These are phyloP conservation scores for Actinia equina DNA, from an alignment of 64 coral and sea anemone species.

Conservation along the genomic window DNA sequence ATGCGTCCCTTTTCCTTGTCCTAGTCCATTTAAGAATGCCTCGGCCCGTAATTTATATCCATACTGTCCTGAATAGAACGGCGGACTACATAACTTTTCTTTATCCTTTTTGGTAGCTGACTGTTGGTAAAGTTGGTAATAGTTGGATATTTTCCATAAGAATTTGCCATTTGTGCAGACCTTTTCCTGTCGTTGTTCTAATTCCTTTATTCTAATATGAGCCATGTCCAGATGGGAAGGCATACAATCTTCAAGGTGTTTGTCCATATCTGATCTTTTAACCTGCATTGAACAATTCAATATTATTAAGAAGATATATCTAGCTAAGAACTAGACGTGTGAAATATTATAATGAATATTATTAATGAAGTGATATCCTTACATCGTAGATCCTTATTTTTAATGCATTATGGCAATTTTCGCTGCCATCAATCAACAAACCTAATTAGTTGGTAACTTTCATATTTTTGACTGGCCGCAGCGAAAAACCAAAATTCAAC, in stretches of 20 bases:
- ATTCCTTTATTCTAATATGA: conserved; percentile 84
- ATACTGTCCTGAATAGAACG: conserved; percentile 98
- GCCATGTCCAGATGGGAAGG: conserved; percentile 84
- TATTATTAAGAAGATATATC: no score
- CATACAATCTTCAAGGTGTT: conserved; percentile 73
- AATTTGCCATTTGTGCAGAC: conserved; percentile 91
- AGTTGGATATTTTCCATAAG: conserved; percentile 98
- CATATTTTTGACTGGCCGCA: no score
- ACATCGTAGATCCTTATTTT: no score
- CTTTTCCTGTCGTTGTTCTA: conserved; percentile 82
- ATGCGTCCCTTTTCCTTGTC: conserved; percentile 96
- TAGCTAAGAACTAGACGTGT: background rate
- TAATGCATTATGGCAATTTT: no score
- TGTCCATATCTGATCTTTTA: conserved; percentile 84
- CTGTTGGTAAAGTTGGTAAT: conserved; percentile 84
- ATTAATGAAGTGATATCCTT: no score
- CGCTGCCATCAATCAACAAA: no score
- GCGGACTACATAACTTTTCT: conserved; percentile 95
- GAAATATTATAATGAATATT: no score
- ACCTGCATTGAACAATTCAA: conserved; percentile 22
- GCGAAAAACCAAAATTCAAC: no score
- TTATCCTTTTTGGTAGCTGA: conserved; percentile 96
- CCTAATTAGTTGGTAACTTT: no score
- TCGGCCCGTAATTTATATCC: conserved; percentile 96
- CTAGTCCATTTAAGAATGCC: conserved; percentile 93